phyloP scores from a whole-genome alignment of 2,113 vertebrate species.

The Myotis brandtii region DNA sequence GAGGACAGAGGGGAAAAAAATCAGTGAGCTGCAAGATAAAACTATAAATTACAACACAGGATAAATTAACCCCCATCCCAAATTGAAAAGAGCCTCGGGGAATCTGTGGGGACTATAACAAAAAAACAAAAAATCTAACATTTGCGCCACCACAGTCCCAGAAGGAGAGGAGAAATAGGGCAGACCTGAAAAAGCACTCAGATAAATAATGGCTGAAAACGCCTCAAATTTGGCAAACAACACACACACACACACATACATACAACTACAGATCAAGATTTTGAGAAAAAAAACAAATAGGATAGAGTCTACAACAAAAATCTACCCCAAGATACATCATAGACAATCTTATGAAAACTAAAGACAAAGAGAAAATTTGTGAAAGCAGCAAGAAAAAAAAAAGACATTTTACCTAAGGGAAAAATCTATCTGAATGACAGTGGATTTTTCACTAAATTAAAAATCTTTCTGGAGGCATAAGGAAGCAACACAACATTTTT shows the following conservation, averaged over 20 bases:
- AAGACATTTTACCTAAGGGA: neutral
- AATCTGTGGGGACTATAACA: neutral
- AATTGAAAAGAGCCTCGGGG: neutral
- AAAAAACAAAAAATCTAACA: neutral
- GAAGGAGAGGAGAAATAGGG: neutral
- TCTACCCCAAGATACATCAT: neutral
- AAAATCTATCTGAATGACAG: slow-evolving; percentile 8
- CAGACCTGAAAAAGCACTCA: neutral
- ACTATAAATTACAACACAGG: neutral
- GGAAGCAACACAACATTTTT: neutral
- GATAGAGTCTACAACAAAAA: neutral
- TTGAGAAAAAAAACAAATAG: neutral
- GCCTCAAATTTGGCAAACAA: neutral
- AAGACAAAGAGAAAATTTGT: slow-evolving; percentile 7
- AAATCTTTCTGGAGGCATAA: neutral
- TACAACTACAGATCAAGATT: neutral
- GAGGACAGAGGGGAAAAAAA: neutral
- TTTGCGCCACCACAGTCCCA: neutral
- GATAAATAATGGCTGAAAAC: neutral
- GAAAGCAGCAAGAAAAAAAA: neutral
- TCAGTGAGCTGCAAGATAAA: neutral
- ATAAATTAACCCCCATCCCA: neutral
- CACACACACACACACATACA: neutral
- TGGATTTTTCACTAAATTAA: neutral
- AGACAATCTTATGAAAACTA: neutral